Evolutionary conservation across 2,797 vertebrate genomes (phyloP).

Genomic region (Catostomus latipinnis): DNA sequence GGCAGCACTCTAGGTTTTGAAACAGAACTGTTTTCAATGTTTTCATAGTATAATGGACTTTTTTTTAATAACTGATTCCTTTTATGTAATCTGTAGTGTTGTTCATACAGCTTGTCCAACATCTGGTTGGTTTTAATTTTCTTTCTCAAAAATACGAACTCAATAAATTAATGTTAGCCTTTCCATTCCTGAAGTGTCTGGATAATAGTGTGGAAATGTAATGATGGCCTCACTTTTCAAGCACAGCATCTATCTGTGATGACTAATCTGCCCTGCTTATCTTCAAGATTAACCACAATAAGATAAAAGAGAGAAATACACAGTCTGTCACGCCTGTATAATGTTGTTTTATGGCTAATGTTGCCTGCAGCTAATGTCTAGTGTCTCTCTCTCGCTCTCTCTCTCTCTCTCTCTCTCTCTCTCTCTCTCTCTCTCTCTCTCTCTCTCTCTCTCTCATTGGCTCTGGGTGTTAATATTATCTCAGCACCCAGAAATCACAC

Average conservation of each 20-base stretch:
- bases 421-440: not conserved
- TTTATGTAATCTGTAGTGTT: not conserved
- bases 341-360: conserved; percentile 33
- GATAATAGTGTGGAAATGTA: conserved; percentile 8
- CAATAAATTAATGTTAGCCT: not conserved
- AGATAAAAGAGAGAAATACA: conserved; percentile 13
- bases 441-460: not conserved
- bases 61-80: not conserved
- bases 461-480: conserved; percentile 20
- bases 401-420: not conserved
- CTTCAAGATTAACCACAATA: not conserved
- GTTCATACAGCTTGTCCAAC: too few species aligned
- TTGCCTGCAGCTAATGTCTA: conserved; percentile 16
- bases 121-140: not conserved
- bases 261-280: conserved; percentile 42
- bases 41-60: not conserved
- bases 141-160: not conserved
- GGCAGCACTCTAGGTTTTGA: not conserved
- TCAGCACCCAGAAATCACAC: conserved; percentile 33
- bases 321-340: conserved; percentile 16
- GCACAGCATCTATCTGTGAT: not conserved
- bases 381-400: not conserved
- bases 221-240: not conserved
- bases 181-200: not conserved
- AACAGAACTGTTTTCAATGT: not conserved